Evolutionary conservation across 2,797 vertebrate species (phyloP), one percentile per base, ranked within the genome.

Genomic region (Vireo griseus): DNA sequence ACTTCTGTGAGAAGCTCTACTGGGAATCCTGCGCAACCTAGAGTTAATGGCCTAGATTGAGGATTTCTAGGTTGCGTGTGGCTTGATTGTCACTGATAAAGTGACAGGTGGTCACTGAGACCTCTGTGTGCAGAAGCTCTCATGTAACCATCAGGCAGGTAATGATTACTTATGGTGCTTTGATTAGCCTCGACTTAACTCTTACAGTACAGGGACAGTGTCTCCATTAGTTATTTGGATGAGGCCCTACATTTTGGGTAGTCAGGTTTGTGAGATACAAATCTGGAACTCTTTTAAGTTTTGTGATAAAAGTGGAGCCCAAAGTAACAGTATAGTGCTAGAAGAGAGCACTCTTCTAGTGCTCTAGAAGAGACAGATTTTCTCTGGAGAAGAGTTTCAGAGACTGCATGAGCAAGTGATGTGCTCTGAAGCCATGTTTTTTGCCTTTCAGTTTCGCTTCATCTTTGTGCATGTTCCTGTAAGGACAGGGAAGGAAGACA

Each of bases 1-100:
- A 24, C 6, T 78, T 75, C 28, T 71, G 33, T 19, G 8, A 37
- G 25, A 24, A 55, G 2, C 33, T 47, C 3, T 25, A 16, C 19
- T 68, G 54, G 39, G 39, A 58, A 31, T 68, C 11, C 10, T 39
- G 0, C 0, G 0, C 13, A 40, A 1, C 7, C 18, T 35, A 7
- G 24, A 47, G 18, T 55, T 73, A 25, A 6, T 71, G 68, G 50
- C 12, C n/a, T 39, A 26, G 42, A 19, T 3, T 61, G 8, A 57
- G 10, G 61, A 14, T 68, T 50, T 44, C 39, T 33, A 11, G 45
- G 7, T 19, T 47, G 29, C 0, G 0, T 5, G 11, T 51, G 59
- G 7, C 26, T 47, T 45, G 51, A 16, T 45, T 58, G 72, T 51
- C 66, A 31, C 65, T 16, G 29, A 21, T 59, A 35, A 77, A 52